phyloP scores from a whole-genome alignment of 2,797 vertebrate genomes.

The Sarcophilus harrisii region DNA sequence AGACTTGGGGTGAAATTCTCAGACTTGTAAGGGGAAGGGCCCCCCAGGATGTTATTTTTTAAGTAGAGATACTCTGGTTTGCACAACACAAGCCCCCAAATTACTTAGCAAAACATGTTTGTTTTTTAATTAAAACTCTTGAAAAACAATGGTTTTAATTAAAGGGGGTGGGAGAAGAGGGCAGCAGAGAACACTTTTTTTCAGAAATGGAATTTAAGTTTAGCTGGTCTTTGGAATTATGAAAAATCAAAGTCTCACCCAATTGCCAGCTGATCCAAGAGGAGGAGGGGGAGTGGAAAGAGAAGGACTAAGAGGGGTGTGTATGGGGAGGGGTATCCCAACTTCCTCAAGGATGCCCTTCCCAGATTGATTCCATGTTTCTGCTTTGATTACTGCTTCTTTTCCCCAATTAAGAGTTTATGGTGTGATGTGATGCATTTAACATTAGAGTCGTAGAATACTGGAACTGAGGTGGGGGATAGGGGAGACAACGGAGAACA shows the following conservation, averaged over 20 bases:
- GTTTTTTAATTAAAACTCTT: constrained; percentile 82
- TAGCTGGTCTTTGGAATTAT: constrained; percentile 46
- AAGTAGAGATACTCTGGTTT: constrained; percentile 71
- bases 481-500: neutral
- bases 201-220: constrained; percentile 53
- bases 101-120: constrained; percentile 81
- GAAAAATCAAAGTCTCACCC: constrained; percentile 60
- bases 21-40: constrained; percentile 18
- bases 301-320: neutral
- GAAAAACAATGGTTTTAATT: constrained; percentile 80
- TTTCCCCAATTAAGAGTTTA: neutral
- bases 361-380: neutral
- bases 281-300: neutral
- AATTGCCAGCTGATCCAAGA: neutral
- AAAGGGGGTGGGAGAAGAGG: constrained; percentile 65
- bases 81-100: constrained; percentile 73
- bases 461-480: neutral
- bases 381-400: neutral
- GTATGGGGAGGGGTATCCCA: neutral
- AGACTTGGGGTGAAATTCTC: constrained; percentile 26
- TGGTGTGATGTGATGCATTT: neutral
- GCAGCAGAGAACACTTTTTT: constrained; percentile 47
- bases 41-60: constrained; percentile 11
- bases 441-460: neutral
- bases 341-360: neutral